Conservation (phyloP, 2,797 vertebrate genomes). For the Scarus forsteni region DNA sequence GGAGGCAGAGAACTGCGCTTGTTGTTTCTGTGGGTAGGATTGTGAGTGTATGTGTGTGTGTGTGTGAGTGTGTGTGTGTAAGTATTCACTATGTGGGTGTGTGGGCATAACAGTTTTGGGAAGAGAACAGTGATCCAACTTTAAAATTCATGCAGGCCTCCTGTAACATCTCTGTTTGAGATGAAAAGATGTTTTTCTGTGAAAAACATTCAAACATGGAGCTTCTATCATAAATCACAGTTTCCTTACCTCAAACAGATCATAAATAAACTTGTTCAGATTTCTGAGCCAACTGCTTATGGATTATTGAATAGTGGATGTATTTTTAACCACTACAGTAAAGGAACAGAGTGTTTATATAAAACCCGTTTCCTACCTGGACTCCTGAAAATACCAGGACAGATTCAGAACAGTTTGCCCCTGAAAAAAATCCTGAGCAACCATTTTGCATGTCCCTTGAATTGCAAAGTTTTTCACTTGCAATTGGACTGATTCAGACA, state of each 20-base stretch:
- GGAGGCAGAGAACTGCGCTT: constrained; percentile 82
- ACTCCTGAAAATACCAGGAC: no score
- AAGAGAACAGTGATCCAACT: constrained; percentile 76
- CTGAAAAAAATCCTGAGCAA: no score
- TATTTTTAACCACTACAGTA: not conserved
- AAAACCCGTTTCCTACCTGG: not conserved
- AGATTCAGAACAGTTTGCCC: no score
- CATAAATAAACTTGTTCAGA: constrained; percentile 11
- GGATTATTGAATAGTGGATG: constrained; percentile 5
- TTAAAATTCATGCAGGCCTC: constrained; percentile 46
- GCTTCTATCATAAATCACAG: constrained; percentile 13
- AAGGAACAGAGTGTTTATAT: not conserved
- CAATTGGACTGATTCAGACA: no score
- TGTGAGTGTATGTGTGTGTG: constrained; percentile 45
- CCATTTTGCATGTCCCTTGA: not conserved
- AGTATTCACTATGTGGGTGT: constrained; percentile 79
- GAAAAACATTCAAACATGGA: constrained; percentile 12
- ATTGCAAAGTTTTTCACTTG: no score
- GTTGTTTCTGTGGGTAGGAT: constrained; percentile 80
- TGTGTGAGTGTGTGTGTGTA: constrained; percentile 41
- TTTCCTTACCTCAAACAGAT: constrained; percentile 3
- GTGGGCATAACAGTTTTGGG: constrained; percentile 75
- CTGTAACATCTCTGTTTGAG: constrained; percentile 46
- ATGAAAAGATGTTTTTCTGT: constrained; percentile 38
- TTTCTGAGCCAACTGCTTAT: constrained; percentile 2